Evolutionary conservation across 2,888 invertebrate species (phyloP).

Genomic region (Pyrrhia umbra): DNA sequence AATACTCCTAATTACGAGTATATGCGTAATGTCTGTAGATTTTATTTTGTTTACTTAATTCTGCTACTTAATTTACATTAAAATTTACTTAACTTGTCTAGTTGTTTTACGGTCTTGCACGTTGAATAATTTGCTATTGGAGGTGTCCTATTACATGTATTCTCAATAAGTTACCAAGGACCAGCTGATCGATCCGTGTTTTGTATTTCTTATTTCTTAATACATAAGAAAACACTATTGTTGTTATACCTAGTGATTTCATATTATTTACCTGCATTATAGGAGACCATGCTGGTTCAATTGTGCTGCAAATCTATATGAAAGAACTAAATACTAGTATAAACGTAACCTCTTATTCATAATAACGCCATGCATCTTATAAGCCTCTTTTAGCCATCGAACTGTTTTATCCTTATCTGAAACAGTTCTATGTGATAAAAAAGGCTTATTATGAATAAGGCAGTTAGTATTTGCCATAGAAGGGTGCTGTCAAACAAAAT

Average conservation of each 20-base stretch:
- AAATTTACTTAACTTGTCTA: constrained; percentile 5
- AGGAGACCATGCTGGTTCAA: neutral
- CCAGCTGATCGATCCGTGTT: neutral
- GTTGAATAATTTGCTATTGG: constrained; percentile 16
- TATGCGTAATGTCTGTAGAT: constrained; percentile 12
- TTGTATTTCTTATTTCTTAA: neutral
- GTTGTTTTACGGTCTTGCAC: constrained; percentile 14
- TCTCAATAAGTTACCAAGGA: constrained; percentile 34
- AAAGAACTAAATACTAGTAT: neutral
- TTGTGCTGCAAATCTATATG: neutral
- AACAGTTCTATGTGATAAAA: no score
- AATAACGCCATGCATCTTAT: no score
- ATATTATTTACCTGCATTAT: no score
- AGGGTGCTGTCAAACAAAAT: neutral
- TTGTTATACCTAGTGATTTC: no score
- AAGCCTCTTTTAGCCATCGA: no score
- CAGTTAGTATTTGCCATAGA: no score
- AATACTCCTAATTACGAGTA: constrained; percentile 29
- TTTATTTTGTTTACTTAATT: constrained; percentile 34
- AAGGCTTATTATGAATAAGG: no score
- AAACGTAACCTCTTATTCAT: neutral
- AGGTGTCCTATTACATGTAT: constrained; percentile 11
- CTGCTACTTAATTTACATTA: constrained; percentile 30
- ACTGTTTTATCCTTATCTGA: no score
- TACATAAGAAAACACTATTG: neutral